phyloP scores from a whole-genome alignment of 1,140 invertebrate genomes.

The Papilio xuthus region DNA sequence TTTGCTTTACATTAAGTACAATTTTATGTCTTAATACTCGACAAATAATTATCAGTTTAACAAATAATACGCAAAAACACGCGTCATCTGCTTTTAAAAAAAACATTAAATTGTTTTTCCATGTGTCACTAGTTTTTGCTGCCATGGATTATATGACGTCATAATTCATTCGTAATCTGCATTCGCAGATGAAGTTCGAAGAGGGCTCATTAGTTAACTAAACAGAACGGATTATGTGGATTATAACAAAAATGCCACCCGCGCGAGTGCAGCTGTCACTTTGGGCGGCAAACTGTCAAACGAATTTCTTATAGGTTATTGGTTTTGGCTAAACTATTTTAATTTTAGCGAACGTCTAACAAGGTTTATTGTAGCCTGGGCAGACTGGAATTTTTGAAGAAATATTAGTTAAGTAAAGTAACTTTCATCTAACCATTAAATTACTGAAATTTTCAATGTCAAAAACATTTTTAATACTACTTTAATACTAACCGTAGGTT shows the following conservation, averaged over 20 bases:
- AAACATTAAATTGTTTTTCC: constrained; percentile 34
- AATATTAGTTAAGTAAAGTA: no score
- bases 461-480: no score
- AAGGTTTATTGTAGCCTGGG: not conserved
- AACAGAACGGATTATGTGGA: constrained; percentile 58
- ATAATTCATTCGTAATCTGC: constrained; percentile 44
- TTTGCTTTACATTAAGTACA: no score
- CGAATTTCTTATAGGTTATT: constrained; percentile 29
- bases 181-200: constrained; percentile 41
- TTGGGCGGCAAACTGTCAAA: constrained; percentile 47
- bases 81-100: constrained; percentile 39
- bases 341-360: constrained; percentile 36
- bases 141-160: constrained; percentile 43
- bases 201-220: constrained; percentile 58
- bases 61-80: not conserved
- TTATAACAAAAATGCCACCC: constrained; percentile 55
- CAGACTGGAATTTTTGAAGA: not conserved
- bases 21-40: no score
- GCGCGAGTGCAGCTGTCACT: constrained; percentile 55
- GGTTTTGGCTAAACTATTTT: constrained; percentile 36
- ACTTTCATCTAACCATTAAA: no score
- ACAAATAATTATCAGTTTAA: no score
- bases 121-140: constrained; percentile 48
- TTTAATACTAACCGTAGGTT: no score
- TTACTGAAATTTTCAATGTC: no score